Evolutionary conservation across 2,797 vertebrate species (phyloP), one percentile per base, ranked within the genome.

Genomic region (Prunella strophiata): DNA sequence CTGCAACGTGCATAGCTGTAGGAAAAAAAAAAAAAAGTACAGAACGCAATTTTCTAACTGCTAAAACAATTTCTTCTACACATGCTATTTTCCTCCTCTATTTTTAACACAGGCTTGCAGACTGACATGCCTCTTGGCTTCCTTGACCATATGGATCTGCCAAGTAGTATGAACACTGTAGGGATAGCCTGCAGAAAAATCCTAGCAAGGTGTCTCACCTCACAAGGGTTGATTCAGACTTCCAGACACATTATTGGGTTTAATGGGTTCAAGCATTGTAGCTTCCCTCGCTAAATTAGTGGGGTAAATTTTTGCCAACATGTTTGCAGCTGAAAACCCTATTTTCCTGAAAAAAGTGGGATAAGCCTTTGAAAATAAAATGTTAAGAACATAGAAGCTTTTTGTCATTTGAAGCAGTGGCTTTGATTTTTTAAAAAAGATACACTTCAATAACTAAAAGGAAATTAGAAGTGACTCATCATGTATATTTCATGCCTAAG

Each of bases 111-210:
- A 59, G 30, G n/a, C 45, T 55, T 92, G 38, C 62, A 86, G 77
- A 72, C 50, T 82, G 86, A 82, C 80, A 88, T 70, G 47, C 77
- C 45, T 90, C 67, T 89, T 91, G 52, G 80, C 57, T 85, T 85
- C 29, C 42, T 95, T 89, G 88, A 88, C 85, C 91, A 88, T 61
- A 72, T 72, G 95, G 51, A 77, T 45, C 58, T 93, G 88, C 84
- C 51, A 92, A 74, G 50, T n/a, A 83, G 67, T 73, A 95, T 77
- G 29, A 82, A 86, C 59, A 38, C 78, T 81, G 54, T 52, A 85
- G 93, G 77, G 83, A 82, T 63, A 92, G 93, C 89, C 80, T 95
- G 78, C 59, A 95, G 85, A 95, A 96, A 84, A 58, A 83, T 26
- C 55, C 78, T 62, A 65, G 66, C 74, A 88, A 91, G 74, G 85